Evolutionary conservation across 2,888 invertebrate species (phyloP).

Genomic region (Acheta domesticus): DNA sequence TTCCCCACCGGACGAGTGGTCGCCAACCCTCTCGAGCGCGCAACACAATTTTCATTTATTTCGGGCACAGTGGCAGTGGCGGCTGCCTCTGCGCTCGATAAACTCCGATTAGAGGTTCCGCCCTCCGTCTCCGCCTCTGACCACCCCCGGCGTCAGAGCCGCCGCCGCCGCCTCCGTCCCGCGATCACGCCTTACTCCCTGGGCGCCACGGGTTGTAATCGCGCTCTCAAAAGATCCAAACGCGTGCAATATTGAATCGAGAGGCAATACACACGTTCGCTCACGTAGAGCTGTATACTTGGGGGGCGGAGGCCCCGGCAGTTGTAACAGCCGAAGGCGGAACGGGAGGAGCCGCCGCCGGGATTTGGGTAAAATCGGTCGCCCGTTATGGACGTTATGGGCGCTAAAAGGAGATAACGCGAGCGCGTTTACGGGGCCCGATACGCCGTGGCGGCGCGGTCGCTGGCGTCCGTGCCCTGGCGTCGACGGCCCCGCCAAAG

Average conservation of each 20-base stretch:
- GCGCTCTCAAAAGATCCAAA: not conserved
- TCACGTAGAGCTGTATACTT: not conserved
- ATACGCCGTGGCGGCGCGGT: no score
- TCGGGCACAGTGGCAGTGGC: not conserved
- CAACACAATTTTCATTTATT: not conserved
- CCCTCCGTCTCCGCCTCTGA: no score
- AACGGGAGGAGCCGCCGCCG: not conserved
- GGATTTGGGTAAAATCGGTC: slow-evolving; percentile 5
- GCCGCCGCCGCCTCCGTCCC: not conserved
- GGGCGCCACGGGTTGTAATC: not conserved
- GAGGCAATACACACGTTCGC: slow-evolving; percentile 8
- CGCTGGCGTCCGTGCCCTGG: no score
- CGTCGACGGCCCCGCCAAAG: no score
- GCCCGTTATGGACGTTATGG: not conserved
- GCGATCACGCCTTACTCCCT: not conserved
- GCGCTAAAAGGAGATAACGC: no score
- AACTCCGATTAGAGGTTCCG: no score
- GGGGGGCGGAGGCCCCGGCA: not conserved
- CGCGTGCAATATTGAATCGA: not conserved
- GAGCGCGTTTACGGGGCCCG: no score
- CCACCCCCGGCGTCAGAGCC: not conserved
- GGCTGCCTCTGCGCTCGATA: no score
- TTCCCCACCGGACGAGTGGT: not conserved
- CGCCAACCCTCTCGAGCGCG: not conserved
- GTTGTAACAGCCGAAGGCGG: not conserved